Base-by-base conservation (phyloP, 1,140 invertebrate species). In the Drosophila yakuba region DNA sequence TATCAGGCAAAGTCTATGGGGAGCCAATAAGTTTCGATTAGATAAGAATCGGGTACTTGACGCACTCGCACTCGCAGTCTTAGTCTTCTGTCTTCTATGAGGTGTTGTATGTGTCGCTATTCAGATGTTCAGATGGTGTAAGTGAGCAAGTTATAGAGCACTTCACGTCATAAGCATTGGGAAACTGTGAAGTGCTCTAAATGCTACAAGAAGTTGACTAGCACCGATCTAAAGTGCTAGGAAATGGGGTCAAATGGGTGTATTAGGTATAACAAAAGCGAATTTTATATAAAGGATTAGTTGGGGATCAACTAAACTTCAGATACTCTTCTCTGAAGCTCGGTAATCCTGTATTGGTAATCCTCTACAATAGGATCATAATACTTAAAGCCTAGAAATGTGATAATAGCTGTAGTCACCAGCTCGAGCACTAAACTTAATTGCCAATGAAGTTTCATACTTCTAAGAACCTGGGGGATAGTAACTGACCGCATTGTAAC, bases 11-110 rank as follows among this genome's bases (percentile, higher is more conserved):
- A 57, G 67, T 71, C 67, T 71, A 71, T 71, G 67, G 67, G 67
- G 64, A 71, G 66, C 52, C 67, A 71, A 69, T 71, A 71, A 71
- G 67, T 69, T 71, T 71, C 67, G 67, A 71, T 71, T 71, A 71
- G 67, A 71, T 71, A 71, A 71, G 64, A 71, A 71, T 71, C 67
- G 51, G 36, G 62, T 68, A 68, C 64, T 68, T 68, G 61, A 64
- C 47, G 60, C 57, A 54, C 15, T 45, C 43, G 39, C 39, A 15
- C n/a, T 15, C 43, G 11, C 15, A 38, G 45, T 61, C 66, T 62
- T 6, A 2, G 32, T 32, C 32, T 32, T 32, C 32, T 32, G 32
- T 32, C 63, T 28, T 28, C 38, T 14, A n/a, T 6, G 25, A 69
- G 63, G 67, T 56, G 43, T 47, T 48, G 28, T 32, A 32, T 32